phyloP scores from a whole-genome alignment of 1,140 invertebrate genomes.

The Aphis gossypii region DNA sequence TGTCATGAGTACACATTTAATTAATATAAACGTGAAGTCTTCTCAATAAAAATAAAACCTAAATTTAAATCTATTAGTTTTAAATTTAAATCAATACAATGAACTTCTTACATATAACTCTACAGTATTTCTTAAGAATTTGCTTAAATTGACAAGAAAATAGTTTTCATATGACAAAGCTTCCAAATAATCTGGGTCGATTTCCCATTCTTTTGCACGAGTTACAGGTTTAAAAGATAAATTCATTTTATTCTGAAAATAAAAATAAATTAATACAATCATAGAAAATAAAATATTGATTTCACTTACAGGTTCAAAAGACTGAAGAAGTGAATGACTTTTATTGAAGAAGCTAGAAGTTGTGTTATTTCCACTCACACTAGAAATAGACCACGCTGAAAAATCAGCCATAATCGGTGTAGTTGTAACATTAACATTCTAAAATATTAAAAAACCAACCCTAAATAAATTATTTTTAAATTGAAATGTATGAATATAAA shows the following conservation, averaged over 20 bases:
- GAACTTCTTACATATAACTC: conserved; percentile 14
- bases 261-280: not conserved
- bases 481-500: not conserved
- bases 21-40: not conserved
- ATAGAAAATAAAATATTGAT: not conserved
- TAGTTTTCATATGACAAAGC: conserved; percentile 38
- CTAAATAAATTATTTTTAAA: not conserved
- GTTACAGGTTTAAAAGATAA: not conserved
- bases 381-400: not conserved
- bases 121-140: conserved; percentile 27
- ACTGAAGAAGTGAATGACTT: not conserved
- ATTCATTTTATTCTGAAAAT: not conserved
- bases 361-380: not conserved
- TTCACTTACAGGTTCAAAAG: conserved; percentile 22
- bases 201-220: conserved; percentile 42
- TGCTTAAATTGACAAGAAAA: conserved; percentile 29
- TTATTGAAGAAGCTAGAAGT: not conserved
- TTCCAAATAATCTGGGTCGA: conserved; percentile 31
- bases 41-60: not conserved
- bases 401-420: not conserved
- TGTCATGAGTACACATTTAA: not conserved
- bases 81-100: not conserved
- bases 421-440: not conserved
- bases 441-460: not conserved
- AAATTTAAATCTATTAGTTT: not conserved